phyloP scores from a whole-genome alignment of 2,888 invertebrate species.

The Agonopterix heracliana region DNA sequence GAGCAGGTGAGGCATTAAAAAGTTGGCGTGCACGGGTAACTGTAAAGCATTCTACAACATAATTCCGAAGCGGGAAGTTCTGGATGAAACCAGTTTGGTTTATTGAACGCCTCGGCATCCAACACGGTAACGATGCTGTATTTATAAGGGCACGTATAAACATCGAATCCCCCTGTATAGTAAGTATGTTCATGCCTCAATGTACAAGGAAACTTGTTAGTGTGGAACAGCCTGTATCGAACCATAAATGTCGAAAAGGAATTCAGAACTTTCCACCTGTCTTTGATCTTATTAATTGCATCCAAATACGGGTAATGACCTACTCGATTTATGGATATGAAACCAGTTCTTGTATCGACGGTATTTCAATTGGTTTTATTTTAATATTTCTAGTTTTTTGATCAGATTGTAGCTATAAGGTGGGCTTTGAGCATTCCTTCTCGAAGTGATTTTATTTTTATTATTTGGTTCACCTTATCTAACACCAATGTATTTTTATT shows the following conservation, averaged over 20 bases:
- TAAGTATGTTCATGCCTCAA: slow-evolving; percentile 1
- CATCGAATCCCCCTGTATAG: slow-evolving; percentile 5
- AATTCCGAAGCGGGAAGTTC: slow-evolving; percentile 60
- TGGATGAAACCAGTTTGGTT: slow-evolving; percentile 58
- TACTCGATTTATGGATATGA: slow-evolving; percentile 31
- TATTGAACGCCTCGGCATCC: slow-evolving; percentile 61
- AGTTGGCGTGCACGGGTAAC: slow-evolving; percentile 36
- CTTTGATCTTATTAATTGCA: slow-evolving; percentile 44
- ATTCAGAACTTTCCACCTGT: slow-evolving; percentile 51
- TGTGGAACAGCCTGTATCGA: slow-evolving; percentile 24
- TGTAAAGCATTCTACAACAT: slow-evolving; percentile 64
- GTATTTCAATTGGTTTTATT: slow-evolving; percentile 33
- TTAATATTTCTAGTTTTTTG: slow-evolving; percentile 14
- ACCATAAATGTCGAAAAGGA: slow-evolving; percentile 34
- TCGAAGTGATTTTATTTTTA: too few species aligned
- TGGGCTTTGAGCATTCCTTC: background rate
- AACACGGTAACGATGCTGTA: slow-evolving; percentile 40
- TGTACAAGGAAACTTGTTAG: slow-evolving; percentile 42
- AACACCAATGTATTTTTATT: too few species aligned
- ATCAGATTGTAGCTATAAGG: background rate
- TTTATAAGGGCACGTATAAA: slow-evolving; percentile 55
- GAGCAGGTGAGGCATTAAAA: slow-evolving; percentile 1
- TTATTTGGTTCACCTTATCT: too few species aligned
- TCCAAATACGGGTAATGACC: slow-evolving; percentile 27
- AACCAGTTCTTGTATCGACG: slow-evolving; percentile 34